Conservation (phyloP, 2,797 vertebrate genomes). For the Cygnus olor region DNA sequence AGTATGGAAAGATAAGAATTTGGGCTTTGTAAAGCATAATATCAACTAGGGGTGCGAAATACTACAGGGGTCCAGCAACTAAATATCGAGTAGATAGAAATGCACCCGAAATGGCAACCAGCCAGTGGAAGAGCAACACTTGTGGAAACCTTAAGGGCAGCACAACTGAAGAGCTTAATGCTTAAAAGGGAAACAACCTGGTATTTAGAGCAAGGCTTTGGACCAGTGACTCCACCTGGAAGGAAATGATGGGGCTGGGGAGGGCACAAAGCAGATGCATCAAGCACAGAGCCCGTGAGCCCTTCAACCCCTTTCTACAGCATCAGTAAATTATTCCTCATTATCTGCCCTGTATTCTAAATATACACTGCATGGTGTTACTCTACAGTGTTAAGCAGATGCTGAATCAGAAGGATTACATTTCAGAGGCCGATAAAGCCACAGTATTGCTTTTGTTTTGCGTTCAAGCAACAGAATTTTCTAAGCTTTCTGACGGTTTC, state of each 20-base stretch:
- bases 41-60: background rate
- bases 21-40: background rate
- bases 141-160: background rate
- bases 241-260: background rate
- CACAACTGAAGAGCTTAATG: background rate
- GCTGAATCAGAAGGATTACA: background rate
- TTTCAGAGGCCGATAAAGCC: background rate
- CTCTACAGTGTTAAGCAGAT: background rate
- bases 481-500: background rate
- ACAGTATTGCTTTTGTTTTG: background rate
- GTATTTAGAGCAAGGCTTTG: background rate
- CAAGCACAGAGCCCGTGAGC: accelerated
- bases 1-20: background rate
- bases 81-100: background rate
- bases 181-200: background rate
- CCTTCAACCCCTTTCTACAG: background rate
- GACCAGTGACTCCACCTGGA: background rate
- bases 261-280: background rate
- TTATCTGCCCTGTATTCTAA: background rate
- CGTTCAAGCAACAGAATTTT: background rate
- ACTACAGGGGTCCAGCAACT: background rate
- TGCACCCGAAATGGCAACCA: background rate
- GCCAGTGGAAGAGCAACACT: background rate
- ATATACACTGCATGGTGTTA: background rate
- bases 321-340: background rate